Evolutionary conservation across 2,888 invertebrate species (phyloP).

Genomic region (Calliopum simillimum): DNA sequence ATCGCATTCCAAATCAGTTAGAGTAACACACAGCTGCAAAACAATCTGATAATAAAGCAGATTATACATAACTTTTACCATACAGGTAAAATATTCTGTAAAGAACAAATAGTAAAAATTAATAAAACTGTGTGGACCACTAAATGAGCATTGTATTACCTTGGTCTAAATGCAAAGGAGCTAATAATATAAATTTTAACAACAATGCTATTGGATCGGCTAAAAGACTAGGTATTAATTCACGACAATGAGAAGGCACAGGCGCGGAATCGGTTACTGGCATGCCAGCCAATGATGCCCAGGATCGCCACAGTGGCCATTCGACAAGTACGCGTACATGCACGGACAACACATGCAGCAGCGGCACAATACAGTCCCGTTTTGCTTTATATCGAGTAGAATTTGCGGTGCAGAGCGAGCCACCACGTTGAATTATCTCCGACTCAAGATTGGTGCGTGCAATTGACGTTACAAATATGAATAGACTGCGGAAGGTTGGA

Average conservation of each 20-base stretch:
- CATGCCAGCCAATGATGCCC: conserved; percentile 66
- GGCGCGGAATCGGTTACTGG: conserved; percentile 62
- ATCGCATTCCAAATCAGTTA: conserved; percentile 75
- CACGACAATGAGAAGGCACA: conserved; percentile 64
- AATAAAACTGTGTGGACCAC: not conserved
- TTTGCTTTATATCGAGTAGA: conserved; percentile 79
- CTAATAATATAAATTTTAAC: conserved; percentile 85
- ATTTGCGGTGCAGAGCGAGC: conserved; percentile 73
- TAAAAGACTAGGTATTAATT: conserved; percentile 83
- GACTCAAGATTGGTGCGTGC: conserved; percentile 93
- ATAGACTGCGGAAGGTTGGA: conserved; percentile 79
- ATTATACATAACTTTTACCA: conserved; percentile 90
- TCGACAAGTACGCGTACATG: conserved; percentile 80
- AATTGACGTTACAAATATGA: conserved; percentile 89
- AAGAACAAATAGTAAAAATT: conserved; percentile 28
- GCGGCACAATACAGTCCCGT: conserved; percentile 86
- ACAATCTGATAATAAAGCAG: conserved; percentile 90
- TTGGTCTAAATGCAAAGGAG: conserved; percentile 87
- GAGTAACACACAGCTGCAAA: conserved; percentile 79
- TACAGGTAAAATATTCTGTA: conserved; percentile 87
- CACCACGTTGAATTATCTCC: conserved; percentile 91
- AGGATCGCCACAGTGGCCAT: conserved; percentile 72
- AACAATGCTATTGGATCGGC: conserved; percentile 88
- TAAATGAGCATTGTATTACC: conserved; percentile 70
- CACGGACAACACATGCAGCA: conserved; percentile 88